Conservation (phyloP, 2,888 invertebrate species). For the Lycaena phlaeas region DNA sequence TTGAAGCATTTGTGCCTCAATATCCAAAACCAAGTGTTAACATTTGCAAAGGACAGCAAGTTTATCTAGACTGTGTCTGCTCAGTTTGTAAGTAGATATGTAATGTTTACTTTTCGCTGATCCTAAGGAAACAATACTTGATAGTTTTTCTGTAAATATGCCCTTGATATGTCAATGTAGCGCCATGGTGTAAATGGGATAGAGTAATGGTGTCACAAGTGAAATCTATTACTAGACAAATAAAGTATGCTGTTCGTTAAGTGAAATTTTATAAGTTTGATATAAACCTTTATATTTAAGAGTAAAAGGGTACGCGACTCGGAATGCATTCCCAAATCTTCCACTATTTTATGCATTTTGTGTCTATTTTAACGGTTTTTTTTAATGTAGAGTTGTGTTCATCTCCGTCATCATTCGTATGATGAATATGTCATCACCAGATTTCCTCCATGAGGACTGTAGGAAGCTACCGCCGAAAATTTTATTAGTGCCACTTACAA, state of each 20-base stretch:
- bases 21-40: no score
- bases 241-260: conserved; percentile 36
- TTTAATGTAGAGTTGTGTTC: conserved; percentile 11
- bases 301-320: conserved; percentile 32
- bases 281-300: conserved; percentile 25
- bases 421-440: no score
- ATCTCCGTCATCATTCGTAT: conserved; percentile 10
- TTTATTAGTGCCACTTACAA: conserved; percentile 11
- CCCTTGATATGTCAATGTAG: conserved; percentile 26
- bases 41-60: no score
- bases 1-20: no score
- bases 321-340: conserved; percentile 61
- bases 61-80: background rate
- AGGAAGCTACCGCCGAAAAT: conserved; percentile 1
- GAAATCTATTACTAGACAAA: conserved; percentile 31
- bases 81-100: background rate
- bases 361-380: conserved; percentile 28
- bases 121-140: background rate
- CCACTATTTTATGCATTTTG: conserved; percentile 48
- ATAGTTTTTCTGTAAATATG: background rate
- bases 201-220: conserved; percentile 22
- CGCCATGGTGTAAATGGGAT: conserved; percentile 18
- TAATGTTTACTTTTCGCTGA: no score
- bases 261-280: conserved; percentile 56
- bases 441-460: conserved; percentile 13